Evolutionary conservation across 2,888 invertebrate species (phyloP).

Genomic region (Hedya salicella): DNA sequence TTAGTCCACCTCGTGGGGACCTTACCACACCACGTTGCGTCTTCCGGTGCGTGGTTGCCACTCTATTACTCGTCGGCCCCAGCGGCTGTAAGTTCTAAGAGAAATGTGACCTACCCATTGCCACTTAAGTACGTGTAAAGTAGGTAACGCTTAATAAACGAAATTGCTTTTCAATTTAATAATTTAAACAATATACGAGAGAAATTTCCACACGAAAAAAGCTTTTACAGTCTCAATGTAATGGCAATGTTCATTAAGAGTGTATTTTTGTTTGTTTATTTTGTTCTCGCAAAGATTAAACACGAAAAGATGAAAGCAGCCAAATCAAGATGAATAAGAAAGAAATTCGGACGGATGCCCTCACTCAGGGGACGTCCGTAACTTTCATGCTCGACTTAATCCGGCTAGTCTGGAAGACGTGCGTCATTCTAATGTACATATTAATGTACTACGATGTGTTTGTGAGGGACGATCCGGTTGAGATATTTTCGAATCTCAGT

Average conservation of each 20-base stretch:
- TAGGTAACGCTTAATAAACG: no score
- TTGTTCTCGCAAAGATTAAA: constrained; percentile 35
- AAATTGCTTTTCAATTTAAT: not conserved
- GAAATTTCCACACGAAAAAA: constrained; percentile 10
- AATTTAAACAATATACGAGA: not conserved
- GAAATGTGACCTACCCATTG: no score
- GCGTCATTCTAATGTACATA: constrained; percentile 10
- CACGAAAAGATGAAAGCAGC: constrained; percentile 32
- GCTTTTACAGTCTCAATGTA: constrained; percentile 28
- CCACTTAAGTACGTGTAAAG: no score
- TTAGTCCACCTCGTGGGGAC: no score
- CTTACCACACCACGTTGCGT: no score
- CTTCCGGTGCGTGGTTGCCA: no score
- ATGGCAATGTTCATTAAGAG: constrained; percentile 5
- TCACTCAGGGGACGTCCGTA: constrained; percentile 29
- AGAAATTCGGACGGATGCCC: constrained; percentile 34
- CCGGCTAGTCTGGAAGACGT: constrained; percentile 27
- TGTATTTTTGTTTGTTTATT: constrained; percentile 30
- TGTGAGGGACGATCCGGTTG: not conserved
- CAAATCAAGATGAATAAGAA: constrained; percentile 36
- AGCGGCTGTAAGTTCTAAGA: no score
- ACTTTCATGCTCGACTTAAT: constrained; percentile 35
- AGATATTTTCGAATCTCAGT: no score
- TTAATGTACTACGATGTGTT: not conserved
- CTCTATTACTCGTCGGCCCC: no score